Conservation (phyloP, 1,140 invertebrate species). For the Zaprionus ghesquierei region DNA sequence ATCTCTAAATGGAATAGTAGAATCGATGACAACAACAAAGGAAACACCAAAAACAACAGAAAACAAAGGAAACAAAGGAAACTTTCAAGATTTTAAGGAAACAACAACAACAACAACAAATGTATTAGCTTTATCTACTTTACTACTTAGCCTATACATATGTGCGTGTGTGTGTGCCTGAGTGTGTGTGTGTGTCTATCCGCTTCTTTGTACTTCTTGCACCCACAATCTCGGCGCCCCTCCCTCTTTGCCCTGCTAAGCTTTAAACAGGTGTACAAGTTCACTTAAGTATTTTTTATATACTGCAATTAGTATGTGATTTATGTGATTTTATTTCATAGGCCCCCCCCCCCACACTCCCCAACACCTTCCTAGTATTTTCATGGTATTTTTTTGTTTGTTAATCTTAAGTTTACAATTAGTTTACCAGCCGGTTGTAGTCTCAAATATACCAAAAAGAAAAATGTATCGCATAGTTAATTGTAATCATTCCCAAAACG, state of each 20-base stretch:
- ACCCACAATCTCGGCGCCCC: background rate
- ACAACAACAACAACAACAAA: constrained; percentile 21
- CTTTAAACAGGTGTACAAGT: background rate
- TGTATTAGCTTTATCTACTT: constrained; percentile 36
- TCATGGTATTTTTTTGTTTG: background rate
- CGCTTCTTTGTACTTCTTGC: background rate
- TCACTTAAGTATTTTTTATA: constrained; percentile 11
- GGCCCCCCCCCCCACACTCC: background rate
- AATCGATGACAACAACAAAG: constrained; percentile 11
- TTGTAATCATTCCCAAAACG: background rate
- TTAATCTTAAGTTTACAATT: constrained; percentile 4
- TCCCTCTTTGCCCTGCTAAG: background rate
- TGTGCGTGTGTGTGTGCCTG: constrained; percentile 14
- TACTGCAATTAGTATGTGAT: constrained; percentile 23
- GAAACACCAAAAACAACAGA: constrained; percentile 57
- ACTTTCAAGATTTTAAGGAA: constrained; percentile 44
- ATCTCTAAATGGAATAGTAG: constrained; percentile 83
- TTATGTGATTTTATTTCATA: constrained; percentile 16
- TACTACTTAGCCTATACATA: constrained; percentile 10
- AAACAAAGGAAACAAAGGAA: background rate
- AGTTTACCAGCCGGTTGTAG: constrained; percentile 15
- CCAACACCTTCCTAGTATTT: background rate
- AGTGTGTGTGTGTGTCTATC: background rate
- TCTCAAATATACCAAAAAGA: constrained; percentile 25
- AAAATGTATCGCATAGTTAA: constrained; percentile 1